These are phyloP conservation scores for Cephus cinctus DNA, from an alignment of 1,140 invertebrate genomes.

Conservation along the genomic window DNA sequence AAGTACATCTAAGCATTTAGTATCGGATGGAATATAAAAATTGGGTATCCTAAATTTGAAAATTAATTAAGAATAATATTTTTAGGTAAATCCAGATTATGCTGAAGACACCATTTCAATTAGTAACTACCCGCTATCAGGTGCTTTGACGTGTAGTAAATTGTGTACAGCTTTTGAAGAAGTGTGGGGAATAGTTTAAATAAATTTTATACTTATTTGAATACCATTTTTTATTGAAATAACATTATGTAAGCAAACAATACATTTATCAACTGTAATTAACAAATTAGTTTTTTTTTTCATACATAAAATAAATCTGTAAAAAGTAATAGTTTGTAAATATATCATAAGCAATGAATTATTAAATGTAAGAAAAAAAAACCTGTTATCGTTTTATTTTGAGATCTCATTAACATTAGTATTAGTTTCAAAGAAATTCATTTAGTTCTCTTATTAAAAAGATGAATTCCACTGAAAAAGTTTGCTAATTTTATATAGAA, in stretches of 20 bases:
- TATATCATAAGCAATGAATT: conserved; percentile 7
- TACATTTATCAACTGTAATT: no score
- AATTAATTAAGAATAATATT: conserved; percentile 10
- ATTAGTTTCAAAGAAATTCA: no score
- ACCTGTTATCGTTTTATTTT: no score
- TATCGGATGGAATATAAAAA: background rate
- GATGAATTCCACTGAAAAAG: no score
- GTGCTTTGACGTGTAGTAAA: conserved; percentile 94
- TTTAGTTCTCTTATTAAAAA: no score
- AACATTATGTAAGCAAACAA: no score
- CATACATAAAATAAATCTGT: no score
- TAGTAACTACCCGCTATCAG: conserved; percentile 95
- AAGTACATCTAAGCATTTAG: no score
- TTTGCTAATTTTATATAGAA: no score
- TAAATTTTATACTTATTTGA: background rate
- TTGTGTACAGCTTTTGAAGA: conserved; percentile 97
- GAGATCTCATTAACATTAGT: no score
- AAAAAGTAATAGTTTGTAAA: conserved; percentile 10
- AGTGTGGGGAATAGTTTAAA: conserved; percentile 82
- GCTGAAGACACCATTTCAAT: conserved; percentile 89
- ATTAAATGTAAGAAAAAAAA: background rate
- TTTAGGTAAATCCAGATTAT: conserved; percentile 83
- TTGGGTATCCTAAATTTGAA: background rate
- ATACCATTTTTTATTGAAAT: background rate
- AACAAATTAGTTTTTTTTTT: background rate